Evolutionary conservation across 1,140 invertebrate species (phyloP).

Genomic region (Trachymyrmex cornetzi): DNA sequence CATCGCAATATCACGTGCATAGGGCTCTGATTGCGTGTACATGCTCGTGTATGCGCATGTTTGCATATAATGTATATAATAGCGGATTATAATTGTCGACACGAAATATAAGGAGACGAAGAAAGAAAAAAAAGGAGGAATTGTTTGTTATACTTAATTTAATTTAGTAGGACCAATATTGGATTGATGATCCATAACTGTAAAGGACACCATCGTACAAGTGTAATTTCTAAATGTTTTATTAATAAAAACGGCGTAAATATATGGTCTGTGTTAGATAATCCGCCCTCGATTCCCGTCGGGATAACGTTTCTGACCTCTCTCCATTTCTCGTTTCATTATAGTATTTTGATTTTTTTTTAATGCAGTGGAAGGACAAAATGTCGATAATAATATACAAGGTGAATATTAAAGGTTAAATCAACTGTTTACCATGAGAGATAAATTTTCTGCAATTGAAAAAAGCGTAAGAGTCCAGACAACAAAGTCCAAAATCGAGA

Average conservation of each 20-base stretch:
- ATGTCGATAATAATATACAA: neutral
- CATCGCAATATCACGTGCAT: slow-evolving; percentile 62
- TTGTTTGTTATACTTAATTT: slow-evolving; percentile 81
- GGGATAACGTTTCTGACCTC: neutral
- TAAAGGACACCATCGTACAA: slow-evolving; percentile 77
- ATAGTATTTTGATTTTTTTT: neutral
- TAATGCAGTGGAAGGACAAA: neutral
- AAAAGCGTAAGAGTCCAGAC: no score
- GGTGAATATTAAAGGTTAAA: no score
- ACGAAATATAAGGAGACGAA: slow-evolving; percentile 30
- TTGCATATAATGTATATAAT: slow-evolving; percentile 73
- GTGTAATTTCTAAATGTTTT: slow-evolving; percentile 84
- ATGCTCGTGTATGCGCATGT: slow-evolving; percentile 22
- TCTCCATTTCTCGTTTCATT: neutral
- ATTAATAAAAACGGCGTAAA: slow-evolving; percentile 79
- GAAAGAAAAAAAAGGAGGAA: slow-evolving; percentile 27
- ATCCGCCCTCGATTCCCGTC: neutral
- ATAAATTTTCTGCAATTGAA: no score
- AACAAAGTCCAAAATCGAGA: no score
- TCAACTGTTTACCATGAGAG: no score
- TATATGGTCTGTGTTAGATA: neutral
- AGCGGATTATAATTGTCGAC: slow-evolving; percentile 70
- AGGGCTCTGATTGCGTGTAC: slow-evolving; percentile 50
- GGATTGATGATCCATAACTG: slow-evolving; percentile 76
- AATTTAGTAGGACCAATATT: slow-evolving; percentile 80